A percentile compares a stretch with the other conserved stretches of the same genome.
Evolutionary conservation across 2,797 vertebrate genomes (phyloP).

Genomic region (Oreortyx pictus): DNA sequence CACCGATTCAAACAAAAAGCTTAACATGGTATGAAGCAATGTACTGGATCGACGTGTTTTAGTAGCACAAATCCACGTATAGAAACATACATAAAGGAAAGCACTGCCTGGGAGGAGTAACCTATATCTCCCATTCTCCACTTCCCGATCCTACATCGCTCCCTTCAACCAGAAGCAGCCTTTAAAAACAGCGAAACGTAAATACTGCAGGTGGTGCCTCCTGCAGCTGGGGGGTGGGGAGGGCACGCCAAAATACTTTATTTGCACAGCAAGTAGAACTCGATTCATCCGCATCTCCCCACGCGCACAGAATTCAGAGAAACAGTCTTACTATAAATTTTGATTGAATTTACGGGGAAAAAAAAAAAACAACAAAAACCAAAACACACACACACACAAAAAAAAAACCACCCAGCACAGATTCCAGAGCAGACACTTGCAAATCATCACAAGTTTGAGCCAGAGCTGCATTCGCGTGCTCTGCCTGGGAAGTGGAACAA

Average conservation of each 20-base stretch:
- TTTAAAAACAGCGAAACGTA: background rate
- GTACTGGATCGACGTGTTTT: background rate
- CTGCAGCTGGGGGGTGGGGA: background rate
- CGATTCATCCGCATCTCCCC: background rate
- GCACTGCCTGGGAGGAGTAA: background rate
- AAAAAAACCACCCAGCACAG: too few species aligned
- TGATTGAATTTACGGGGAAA: background rate
- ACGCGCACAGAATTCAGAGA: background rate
- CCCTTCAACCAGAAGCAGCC: background rate
- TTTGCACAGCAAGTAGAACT: background rate
- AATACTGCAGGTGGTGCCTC: slow-evolving; percentile 7
- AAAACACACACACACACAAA: too few species aligned
- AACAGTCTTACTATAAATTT: background rate
- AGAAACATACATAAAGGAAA: slow-evolving; percentile 3
- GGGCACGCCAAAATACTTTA: background rate
- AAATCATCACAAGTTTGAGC: background rate
- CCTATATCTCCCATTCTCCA: slow-evolving; percentile 15
- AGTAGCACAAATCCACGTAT: background rate
- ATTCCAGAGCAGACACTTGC: background rate
- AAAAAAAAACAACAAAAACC: background rate
- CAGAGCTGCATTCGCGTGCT: background rate
- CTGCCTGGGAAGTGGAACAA: background rate
- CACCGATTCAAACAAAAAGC: background rate
- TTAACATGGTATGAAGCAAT: slow-evolving; percentile 1
- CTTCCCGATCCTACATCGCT: slow-evolving; percentile 9